Conservation (phyloP, 2,113 vertebrate genomes). For the Cisticola juncidis region DNA sequence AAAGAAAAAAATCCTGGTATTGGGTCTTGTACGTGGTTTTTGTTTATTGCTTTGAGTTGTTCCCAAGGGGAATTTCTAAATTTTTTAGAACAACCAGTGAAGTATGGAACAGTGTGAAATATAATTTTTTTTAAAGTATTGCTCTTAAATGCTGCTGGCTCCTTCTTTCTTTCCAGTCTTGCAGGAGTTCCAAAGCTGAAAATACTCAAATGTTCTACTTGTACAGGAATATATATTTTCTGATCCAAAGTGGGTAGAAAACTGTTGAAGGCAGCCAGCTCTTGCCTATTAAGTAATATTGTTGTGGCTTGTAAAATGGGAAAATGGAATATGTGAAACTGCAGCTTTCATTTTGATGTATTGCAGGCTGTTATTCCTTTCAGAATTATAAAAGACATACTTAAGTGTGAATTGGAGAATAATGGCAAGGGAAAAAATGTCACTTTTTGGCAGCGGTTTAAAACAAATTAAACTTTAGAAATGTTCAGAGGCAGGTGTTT, state of each 20-base stretch:
- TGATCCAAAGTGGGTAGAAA: not conserved
- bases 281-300: conserved; percentile 47
- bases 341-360: conserved; percentile 41
- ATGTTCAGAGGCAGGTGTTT: conserved; percentile 6
- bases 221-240: not conserved
- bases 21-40: not conserved
- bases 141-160: not conserved
- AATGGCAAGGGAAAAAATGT: conserved; percentile 15
- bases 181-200: conserved; percentile 15
- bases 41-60: not conserved
- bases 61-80: not conserved
- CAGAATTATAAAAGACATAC: conserved; percentile 48
- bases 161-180: not conserved
- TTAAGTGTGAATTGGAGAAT: conserved; percentile 48
- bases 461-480: conserved; percentile 45
- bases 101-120: not conserved
- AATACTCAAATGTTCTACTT: conserved; percentile 19
- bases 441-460: conserved; percentile 40
- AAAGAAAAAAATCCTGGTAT: not conserved
- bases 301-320: conserved; percentile 21
- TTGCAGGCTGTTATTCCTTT: conserved; percentile 24
- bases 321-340: not conserved
- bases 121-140: conserved; percentile 25
- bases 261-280: not conserved
- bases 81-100: not conserved